These are phyloP conservation scores for Lysandra coridon DNA, from an alignment of 2,888 invertebrate species.

Conservation along the genomic window DNA sequence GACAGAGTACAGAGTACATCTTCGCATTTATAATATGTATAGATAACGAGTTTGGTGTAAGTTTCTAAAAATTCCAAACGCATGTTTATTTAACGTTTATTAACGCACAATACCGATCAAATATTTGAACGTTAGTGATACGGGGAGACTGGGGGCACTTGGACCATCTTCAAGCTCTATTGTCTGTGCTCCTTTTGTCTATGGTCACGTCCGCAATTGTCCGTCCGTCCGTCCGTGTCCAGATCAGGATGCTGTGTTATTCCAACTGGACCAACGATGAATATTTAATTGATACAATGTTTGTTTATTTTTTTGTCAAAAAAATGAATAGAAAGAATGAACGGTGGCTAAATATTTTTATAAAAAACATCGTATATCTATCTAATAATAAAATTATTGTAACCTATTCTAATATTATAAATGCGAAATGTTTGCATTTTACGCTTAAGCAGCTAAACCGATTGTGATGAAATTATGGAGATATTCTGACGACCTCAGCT, in stretches of 20 bases:
- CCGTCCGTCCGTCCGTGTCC: slow-evolving; percentile 28
- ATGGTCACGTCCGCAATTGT: slow-evolving; percentile 70
- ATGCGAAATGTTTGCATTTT: too few relatives aligned
- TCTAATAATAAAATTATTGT: too few relatives aligned
- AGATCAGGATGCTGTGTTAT: slow-evolving; percentile 72
- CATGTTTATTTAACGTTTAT: not conserved
- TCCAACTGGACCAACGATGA: slow-evolving; percentile 67
- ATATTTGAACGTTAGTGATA: slow-evolving; percentile 29
- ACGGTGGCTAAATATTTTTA: not conserved
- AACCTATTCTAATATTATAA: too few relatives aligned
- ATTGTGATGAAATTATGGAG: too few relatives aligned
- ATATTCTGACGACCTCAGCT: too few relatives aligned
- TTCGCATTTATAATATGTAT: too few relatives aligned
- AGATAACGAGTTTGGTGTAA: not conserved
- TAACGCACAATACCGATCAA: slow-evolving; percentile 4
- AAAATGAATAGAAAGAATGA: not conserved
- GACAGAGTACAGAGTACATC: too few relatives aligned
- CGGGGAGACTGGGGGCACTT: slow-evolving; percentile 17
- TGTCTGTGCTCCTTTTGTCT: slow-evolving; percentile 57
- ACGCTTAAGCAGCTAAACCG: too few relatives aligned
- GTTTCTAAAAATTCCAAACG: not conserved
- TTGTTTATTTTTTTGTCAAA: slow-evolving; percentile 39
- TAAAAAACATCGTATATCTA: too few relatives aligned
- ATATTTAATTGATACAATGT: slow-evolving; percentile 55
- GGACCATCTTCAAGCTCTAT: slow-evolving; percentile 30